Evolutionary conservation across 2,113 vertebrate genomes (phyloP).

Genomic region (Takifugu bimaculatus): DNA sequence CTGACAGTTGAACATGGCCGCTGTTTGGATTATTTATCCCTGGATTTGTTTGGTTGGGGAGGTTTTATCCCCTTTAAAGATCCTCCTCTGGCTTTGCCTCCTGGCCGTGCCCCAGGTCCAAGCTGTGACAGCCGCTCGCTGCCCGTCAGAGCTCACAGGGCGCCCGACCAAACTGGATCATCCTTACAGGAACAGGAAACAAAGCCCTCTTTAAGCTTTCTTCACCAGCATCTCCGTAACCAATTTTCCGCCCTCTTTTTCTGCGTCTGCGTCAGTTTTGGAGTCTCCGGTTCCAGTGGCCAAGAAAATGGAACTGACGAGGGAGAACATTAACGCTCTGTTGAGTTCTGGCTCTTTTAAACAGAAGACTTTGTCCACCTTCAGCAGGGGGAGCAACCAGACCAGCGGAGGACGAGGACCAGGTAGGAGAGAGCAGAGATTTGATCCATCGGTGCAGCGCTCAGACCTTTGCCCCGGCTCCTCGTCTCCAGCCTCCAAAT

Average conservation of each 20-base stretch:
- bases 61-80: conserved; percentile 59
- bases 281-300: conserved; percentile 47
- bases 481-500: conserved; percentile 9
- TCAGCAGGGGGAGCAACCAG: conserved; percentile 76
- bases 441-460: too few species aligned
- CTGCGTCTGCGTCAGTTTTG: conserved; percentile 27
- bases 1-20: conserved; percentile 48
- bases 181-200: conserved; percentile 6
- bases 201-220: neutral
- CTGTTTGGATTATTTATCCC: conserved; percentile 53
- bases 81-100: conserved; percentile 52
- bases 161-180: conserved; percentile 34
- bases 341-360: conserved; percentile 72
- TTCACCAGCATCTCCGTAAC: neutral
- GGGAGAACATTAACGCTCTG: conserved; percentile 79
- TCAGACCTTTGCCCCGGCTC: neutral
- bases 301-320: conserved; percentile 76
- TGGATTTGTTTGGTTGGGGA: conserved; percentile 61
- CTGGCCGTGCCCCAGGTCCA: conserved; percentile 54
- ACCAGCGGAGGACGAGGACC: conserved; percentile 77
- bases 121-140: conserved; percentile 41
- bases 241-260: neutral
- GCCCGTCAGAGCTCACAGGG: conserved; percentile 45
- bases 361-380: conserved; percentile 63
- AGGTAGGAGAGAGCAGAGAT: conserved; percentile 70